Conservation (phyloP, 2,888 invertebrate genomes). For the Drosophila pseudotakahashii region DNA sequence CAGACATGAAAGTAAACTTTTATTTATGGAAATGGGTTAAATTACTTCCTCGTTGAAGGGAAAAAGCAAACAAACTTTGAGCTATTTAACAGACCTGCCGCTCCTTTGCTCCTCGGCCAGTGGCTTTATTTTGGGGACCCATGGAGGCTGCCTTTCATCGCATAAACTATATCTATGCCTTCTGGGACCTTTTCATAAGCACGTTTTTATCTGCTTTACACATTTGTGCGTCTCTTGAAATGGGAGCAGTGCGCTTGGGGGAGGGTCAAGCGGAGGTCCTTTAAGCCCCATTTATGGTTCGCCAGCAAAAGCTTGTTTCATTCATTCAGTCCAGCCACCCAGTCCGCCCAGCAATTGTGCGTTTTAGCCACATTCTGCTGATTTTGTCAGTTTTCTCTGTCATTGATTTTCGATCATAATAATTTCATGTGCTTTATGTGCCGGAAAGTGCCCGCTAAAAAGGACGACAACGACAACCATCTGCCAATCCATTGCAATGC, state of each 20-base stretch:
- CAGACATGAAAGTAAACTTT: slow-evolving; percentile 46
- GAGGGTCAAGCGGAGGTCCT: slow-evolving; percentile 36
- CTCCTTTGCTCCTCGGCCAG: slow-evolving; percentile 29
- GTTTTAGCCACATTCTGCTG: slow-evolving; percentile 49
- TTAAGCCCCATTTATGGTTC: slow-evolving; percentile 20
- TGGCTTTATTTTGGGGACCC: slow-evolving; percentile 54
- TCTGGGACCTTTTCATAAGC: slow-evolving; percentile 70
- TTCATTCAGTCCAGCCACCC: background rate
- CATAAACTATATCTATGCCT: slow-evolving; percentile 71
- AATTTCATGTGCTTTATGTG: slow-evolving; percentile 72
- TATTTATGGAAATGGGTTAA: slow-evolving; percentile 64
- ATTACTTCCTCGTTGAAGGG: slow-evolving; percentile 68
- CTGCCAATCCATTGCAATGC: slow-evolving; percentile 64
- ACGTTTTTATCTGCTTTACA: slow-evolving; percentile 74
- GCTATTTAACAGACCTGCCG: slow-evolving; percentile 8
- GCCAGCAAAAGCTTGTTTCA: slow-evolving; percentile 19
- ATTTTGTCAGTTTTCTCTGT: slow-evolving; percentile 74
- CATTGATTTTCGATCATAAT: slow-evolving; percentile 77
- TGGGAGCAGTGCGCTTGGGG: slow-evolving; percentile 20
- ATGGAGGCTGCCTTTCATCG: slow-evolving; percentile 50
- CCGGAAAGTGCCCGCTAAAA: slow-evolving; percentile 55
- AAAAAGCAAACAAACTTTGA: slow-evolving; percentile 55
- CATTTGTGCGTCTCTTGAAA: slow-evolving; percentile 61
- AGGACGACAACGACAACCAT: slow-evolving; percentile 20
- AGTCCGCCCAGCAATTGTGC: slow-evolving; percentile 42